Evolutionary conservation across 1,140 invertebrate species (phyloP), one percentile per base, ranked within the genome.

Genomic region (Armadillidium nasatum): DNA sequence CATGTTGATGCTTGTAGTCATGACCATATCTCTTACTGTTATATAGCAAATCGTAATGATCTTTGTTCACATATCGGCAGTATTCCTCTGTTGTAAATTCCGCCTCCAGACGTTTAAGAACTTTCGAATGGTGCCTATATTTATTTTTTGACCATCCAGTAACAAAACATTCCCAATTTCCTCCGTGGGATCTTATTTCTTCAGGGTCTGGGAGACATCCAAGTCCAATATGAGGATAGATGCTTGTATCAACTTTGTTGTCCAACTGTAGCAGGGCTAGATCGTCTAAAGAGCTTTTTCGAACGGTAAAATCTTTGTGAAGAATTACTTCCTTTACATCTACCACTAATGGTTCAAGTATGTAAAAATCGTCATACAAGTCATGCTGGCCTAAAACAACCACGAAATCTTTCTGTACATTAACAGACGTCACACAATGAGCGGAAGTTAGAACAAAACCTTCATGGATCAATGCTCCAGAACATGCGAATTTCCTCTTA

Each of bases 251-350:
- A 3, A 60, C 50, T 60, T 60, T 19, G 0, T 19, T 19, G 7
- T 60, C 50, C 50, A 60, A 19, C 7, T 60, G 50, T 60, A 60
- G 50, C 4, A 60, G 50, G 0, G 50, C 50, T 1, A 60, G 19
- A 7, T 60, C 50, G 19, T 60, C 50, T 19, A 60, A 19, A 7
- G 19, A 60, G 7, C 50, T 60, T 60, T 19, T 60, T 15, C 50
- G 50, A 60, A 60, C 50, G 19, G 11, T 60, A 60, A 60, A 60
- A 19, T 60, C 50, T 4, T 60, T 60, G 19, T 60, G 50, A 60
- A 60, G 11, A 60, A 60, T 60, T 13, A 60, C 50, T 60, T 60
- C 50, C 50, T 60, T 60, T 19, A 60, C 50, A 60, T 60, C 50
- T 7, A 60, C 19, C 7, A 60, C 50, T 15, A 60, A 19, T 15